These are phyloP conservation scores for Beris chalybata DNA, from an alignment of 2,888 invertebrate species.

Conservation along the genomic window DNA sequence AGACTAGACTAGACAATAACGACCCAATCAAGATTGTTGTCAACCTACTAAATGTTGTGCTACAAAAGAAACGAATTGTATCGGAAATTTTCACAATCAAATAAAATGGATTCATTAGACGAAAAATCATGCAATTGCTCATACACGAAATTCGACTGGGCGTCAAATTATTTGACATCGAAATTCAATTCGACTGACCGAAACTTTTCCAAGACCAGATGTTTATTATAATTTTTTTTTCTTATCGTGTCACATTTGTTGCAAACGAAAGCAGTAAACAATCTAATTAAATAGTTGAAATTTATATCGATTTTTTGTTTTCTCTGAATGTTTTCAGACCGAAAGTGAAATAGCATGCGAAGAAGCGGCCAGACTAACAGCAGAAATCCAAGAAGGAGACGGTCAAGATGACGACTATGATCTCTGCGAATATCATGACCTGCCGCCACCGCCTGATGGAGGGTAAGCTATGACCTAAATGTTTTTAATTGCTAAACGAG, in stretches of 20 bases:
- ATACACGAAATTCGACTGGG: no score
- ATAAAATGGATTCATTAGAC: no score
- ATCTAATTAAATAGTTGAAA: conserved; percentile 13
- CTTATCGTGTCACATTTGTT: not conserved
- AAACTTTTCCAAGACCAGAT: no score
- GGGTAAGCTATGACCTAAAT: conserved; percentile 74
- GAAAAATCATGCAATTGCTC: no score
- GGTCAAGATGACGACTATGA: conserved; percentile 67
- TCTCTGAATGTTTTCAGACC: conserved; percentile 59
- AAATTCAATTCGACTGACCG: no score
- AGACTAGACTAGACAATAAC: no score
- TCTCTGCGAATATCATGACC: conserved; percentile 71
- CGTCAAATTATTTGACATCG: no score
- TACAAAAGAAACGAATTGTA: no score
- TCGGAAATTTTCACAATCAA: no score
- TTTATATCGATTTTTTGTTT: not conserved
- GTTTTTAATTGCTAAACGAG: not conserved
- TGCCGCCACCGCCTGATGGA: conserved; percentile 87
- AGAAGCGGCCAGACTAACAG: conserved; percentile 77
- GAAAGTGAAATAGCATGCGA: conserved; percentile 86
- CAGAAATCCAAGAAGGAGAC: conserved; percentile 62
- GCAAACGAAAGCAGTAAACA: conserved; percentile 14
- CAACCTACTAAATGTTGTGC: no score
- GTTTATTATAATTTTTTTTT: no score
- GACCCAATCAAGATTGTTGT: no score